These are phyloP conservation scores for Prietella phreatophila DNA, from an alignment of 2,113 vertebrate genomes.

Conservation along the genomic window DNA sequence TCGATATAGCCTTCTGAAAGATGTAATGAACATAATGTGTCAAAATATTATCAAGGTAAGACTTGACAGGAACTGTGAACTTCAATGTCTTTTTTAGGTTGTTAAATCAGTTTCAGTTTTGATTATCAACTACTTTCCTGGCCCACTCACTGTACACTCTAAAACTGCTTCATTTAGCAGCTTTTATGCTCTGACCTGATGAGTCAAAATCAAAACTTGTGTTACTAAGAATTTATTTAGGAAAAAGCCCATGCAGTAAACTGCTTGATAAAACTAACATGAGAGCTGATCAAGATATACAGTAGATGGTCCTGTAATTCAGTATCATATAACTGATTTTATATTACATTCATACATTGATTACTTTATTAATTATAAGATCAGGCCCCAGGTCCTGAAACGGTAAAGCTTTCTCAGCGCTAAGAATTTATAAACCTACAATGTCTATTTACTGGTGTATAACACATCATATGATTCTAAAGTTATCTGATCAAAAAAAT, in stretches of 20 bases:
- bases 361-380: neutral
- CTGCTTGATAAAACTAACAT: too few species aligned
- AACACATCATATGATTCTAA: neutral
- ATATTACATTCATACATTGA: neutral
- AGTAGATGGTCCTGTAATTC: too few species aligned
- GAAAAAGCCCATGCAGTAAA: neutral
- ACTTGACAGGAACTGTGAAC: neutral
- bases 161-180: neutral
- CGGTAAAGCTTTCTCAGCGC: neutral
- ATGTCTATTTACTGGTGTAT: neutral
- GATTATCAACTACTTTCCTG: neutral
- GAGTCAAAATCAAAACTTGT: neutral
- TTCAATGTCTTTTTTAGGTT: neutral
- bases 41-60: neutral
- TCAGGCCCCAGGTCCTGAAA: neutral
- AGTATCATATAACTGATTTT: neutral
- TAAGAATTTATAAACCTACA: neutral
- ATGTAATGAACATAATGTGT: neutral
- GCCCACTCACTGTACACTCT: neutral
- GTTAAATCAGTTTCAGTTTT: neutral
- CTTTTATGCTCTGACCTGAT: neutral
- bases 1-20: neutral
- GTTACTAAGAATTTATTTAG: too few species aligned
- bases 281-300: too few species aligned
- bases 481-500: neutral